These are phyloP conservation scores for Variabilichromis moorii DNA, from an alignment of 2,113 vertebrate species.

Conservation along the genomic window DNA sequence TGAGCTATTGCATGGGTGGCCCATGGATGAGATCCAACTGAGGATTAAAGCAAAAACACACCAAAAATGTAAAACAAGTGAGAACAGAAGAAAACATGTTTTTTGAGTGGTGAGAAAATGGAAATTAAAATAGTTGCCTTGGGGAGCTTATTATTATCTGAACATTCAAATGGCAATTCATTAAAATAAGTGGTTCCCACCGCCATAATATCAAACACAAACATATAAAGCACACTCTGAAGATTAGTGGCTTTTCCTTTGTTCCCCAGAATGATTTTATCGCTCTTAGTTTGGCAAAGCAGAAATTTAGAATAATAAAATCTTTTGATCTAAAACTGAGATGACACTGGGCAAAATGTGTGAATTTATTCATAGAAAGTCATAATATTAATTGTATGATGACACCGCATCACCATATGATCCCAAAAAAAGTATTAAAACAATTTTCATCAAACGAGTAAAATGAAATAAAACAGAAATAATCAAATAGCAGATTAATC, in stretches of 20 bases:
- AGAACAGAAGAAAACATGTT: conserved; percentile 15
- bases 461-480: background rate
- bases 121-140: background rate
- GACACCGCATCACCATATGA: background rate
- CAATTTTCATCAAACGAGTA: background rate
- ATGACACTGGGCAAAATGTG: background rate
- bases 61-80: background rate
- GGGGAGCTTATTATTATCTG: conserved; percentile 14
- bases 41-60: conserved; percentile 44
- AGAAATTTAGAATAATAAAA: background rate
- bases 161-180: conserved; percentile 11
- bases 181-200: conserved; percentile 42
- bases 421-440: background rate
- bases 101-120: background rate
- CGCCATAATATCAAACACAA: background rate
- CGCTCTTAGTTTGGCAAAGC: background rate
- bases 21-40: background rate
- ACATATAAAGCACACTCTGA: conserved; percentile 10
- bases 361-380: background rate
- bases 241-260: background rate
- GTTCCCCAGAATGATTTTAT: background rate
- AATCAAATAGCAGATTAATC: background rate
- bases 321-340: background rate
- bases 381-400: background rate
- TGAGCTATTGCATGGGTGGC: conserved; percentile 4